A percentile compares a stretch with the other conserved stretches of the same genome.
Evolutionary conservation across 2,113 vertebrate species (phyloP).

Genomic region (Hemiscyllium ocellatum): DNA sequence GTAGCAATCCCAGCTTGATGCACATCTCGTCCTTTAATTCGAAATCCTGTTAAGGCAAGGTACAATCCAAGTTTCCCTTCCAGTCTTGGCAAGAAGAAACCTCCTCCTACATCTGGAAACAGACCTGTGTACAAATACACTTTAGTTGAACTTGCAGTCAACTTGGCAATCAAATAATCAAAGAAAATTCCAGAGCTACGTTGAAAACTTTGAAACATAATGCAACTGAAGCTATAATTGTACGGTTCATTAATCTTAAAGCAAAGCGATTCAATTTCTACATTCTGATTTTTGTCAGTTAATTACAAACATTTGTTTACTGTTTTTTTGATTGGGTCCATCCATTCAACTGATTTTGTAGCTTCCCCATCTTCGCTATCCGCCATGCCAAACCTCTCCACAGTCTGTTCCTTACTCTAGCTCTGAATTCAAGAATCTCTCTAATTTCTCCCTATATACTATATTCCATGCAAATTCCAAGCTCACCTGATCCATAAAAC

Average conservation of each 20-base stretch:
- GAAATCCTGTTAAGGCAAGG: conserved; percentile 80
- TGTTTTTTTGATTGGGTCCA: not conserved
- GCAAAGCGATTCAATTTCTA: not conserved
- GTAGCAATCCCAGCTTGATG: conserved; percentile 78
- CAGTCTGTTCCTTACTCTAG: not conserved
- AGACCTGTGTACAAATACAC: conserved; percentile 62
- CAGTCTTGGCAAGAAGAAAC: conserved; percentile 87
- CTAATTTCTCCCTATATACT: not conserved
- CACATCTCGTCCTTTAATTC: conserved; percentile 84
- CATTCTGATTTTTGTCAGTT: not conserved
- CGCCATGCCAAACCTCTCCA: not conserved
- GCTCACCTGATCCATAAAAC: not conserved
- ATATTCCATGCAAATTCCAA: not conserved
- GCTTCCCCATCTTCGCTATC: not conserved
- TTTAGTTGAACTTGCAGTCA: conserved; percentile 3
- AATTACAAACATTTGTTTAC: not conserved
- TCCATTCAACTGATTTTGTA: not conserved
- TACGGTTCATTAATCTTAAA: not conserved
- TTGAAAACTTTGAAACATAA: not conserved
- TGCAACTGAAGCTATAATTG: not conserved
- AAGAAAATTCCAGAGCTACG: not conserved
- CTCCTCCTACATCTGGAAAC: conserved; percentile 91
- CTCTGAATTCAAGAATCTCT: not conserved
- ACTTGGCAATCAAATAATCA: not conserved
- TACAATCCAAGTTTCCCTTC: conserved; percentile 76